phyloP scores from a whole-genome alignment of 2,113 vertebrate genomes.

The Litocranius walleri region DNA sequence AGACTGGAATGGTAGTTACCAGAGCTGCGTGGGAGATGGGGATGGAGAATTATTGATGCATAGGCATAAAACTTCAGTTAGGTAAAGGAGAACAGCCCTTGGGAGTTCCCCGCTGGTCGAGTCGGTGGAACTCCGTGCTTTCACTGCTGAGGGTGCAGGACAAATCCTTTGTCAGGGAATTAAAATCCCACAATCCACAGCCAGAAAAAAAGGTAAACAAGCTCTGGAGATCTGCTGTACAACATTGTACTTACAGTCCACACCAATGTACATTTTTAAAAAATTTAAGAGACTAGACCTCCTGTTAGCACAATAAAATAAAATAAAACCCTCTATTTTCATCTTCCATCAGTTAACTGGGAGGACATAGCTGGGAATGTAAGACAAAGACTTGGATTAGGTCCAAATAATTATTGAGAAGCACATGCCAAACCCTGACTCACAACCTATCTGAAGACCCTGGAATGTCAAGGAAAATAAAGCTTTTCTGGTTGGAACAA shows the following conservation, averaged over 20 bases:
- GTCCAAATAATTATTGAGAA: neutral
- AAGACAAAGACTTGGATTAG: neutral
- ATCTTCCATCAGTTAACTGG: neutral
- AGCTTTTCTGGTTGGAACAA: neutral
- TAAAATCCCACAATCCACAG: neutral
- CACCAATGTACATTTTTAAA: neutral
- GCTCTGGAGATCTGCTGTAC: neutral
- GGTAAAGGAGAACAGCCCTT: neutral
- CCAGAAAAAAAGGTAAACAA: neutral
- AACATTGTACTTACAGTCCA: neutral
- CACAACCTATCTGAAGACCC: neutral
- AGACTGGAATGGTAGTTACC: too few relatives aligned
- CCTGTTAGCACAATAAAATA: neutral
- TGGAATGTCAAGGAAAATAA: neutral
- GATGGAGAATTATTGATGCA: neutral
- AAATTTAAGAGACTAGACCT: neutral
- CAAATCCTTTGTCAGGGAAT: neutral
- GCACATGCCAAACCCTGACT: neutral
- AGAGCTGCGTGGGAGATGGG: neutral
- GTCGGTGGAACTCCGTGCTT: fast-evolving
- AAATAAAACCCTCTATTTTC: neutral
- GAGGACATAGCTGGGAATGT: neutral
- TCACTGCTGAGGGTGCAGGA: neutral
- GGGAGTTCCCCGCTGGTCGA: neutral
- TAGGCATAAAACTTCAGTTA: neutral